These are phyloP conservation scores for Hirundichthys speculiger DNA, from an alignment of 2,113 vertebrate species.

Conservation along the genomic window DNA sequence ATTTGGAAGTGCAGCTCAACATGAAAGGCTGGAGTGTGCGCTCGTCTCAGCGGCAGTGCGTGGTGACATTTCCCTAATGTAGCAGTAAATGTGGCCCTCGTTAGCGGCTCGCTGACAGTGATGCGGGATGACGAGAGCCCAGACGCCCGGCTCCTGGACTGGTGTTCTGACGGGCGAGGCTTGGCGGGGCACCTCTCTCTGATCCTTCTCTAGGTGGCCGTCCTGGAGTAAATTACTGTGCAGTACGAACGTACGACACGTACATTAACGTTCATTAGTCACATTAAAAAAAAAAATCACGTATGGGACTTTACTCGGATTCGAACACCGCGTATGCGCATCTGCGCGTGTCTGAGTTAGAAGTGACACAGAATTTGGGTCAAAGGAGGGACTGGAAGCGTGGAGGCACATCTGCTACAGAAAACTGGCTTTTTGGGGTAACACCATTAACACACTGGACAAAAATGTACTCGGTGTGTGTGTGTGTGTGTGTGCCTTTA, in stretches of 20 bases:
- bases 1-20: background rate
- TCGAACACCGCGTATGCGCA: too few relatives aligned
- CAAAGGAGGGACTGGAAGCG: slow-evolving; percentile 54
- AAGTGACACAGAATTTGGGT: slow-evolving; percentile 62
- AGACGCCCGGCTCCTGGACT: slow-evolving; percentile 80
- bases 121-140: slow-evolving; percentile 86
- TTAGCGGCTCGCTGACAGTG: slow-evolving; percentile 89
- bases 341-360: slow-evolving; percentile 26
- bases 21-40: background rate
- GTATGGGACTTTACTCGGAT: too few relatives aligned
- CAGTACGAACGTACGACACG: too few relatives aligned
- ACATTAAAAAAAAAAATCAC: too few relatives aligned
- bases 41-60: slow-evolving; percentile 40
- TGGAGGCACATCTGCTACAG: slow-evolving; percentile 65
- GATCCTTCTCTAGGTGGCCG: too few relatives aligned
- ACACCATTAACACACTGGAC: slow-evolving; percentile 71
- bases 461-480: slow-evolving; percentile 63
- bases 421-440: slow-evolving; percentile 51
- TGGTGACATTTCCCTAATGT: slow-evolving; percentile 95
- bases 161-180: slow-evolving; percentile 71
- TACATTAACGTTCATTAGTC: too few relatives aligned
- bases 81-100: slow-evolving; percentile 89
- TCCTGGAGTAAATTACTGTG: too few relatives aligned
- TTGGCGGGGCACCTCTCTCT: slow-evolving; percentile 75
- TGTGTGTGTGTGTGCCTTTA: slow-evolving; percentile 70